Base-by-base conservation (phyloP, 2,797 vertebrate genomes). In the Oophaga sylvatica region DNA sequence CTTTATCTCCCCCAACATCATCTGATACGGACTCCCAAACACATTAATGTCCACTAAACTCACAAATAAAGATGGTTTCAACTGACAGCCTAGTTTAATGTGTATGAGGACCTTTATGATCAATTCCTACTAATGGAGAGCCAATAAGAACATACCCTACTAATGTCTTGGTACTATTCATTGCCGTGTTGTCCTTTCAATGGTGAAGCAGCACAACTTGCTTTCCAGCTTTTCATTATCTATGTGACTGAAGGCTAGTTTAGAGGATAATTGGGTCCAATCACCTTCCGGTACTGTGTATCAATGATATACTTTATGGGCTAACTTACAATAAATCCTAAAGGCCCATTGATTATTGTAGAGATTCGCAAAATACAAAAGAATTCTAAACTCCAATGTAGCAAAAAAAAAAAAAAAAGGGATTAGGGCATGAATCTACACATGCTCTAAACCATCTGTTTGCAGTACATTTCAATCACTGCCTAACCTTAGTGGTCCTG, bases 371-470 rank as follows among this genome's bases (percentile, higher is more conserved):
- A 45, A 77, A 71, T 71, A 11, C 65, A 29, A 83, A 77, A 56
- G 26, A 57, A 57, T 83, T 82, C n/a, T 70, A 56, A 56, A 29
- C 45, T 57, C 26, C 53, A 80, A 80, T 80, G 48, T 31, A 31
- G 67, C 1, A 56, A 35, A 83, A 83, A 63, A 35, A 79, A n/a
- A 22, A n/a, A n/a, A n/a, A 22, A 67, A 26, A 81, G 60, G 45
- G 26, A 20, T 26, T 79, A 76, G 65, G 75, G n/a, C 41, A 76
- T 76, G 45, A 79, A 85, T 76, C 41, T 63, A 65, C 62, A 68
- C 56, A 83, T 68, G 53, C 53, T 88, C 80, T n/a, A 53, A 80
- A 84, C 82, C 82, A 84, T 85, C 83, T 81, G 83, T 81, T 67
- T 75, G 80, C 31, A 63, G 62, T 48, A 77, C 59, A 57, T 77